phyloP scores from a whole-genome alignment of 2,113 vertebrate genomes.

The Semnornis frantzii region DNA sequence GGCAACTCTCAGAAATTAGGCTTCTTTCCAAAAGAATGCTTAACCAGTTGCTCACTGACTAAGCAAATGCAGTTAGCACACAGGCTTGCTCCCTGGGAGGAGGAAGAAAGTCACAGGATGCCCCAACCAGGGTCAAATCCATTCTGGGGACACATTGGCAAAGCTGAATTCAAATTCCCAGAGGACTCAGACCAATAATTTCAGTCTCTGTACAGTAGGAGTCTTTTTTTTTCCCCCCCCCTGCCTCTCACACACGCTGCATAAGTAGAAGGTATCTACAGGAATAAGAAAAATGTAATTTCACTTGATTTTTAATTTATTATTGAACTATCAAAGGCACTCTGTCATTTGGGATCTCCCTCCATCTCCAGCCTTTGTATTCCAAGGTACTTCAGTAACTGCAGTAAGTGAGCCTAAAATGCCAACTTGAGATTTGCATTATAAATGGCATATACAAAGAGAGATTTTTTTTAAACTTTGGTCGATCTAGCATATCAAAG shows the following conservation, averaged over 20 bases:
- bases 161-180: not conserved
- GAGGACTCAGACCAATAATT: not conserved
- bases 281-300: constrained; percentile 4
- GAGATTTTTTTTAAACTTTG: constrained; percentile 75
- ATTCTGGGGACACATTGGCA: not conserved
- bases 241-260: not conserved
- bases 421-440: constrained; percentile 82
- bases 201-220: not conserved
- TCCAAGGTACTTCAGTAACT: constrained; percentile 74
- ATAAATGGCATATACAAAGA: constrained; percentile 81
- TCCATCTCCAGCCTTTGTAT: constrained; percentile 61
- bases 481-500: constrained; percentile 83
- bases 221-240: not conserved
- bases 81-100: not conserved
- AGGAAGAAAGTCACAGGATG: not conserved
- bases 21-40: constrained; percentile 44
- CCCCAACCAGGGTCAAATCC: not conserved
- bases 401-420: constrained; percentile 73
- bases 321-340: constrained; percentile 76
- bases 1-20: constrained; percentile 48
- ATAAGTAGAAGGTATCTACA: constrained; percentile 60
- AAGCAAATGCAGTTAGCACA: not conserved
- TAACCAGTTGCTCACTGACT: constrained; percentile 45
- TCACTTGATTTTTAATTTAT: constrained; percentile 5
- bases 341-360: constrained; percentile 71